A percentile compares a stretch with the other conserved stretches of the same genome.
Evolutionary conservation across 2,113 vertebrate genomes (phyloP).

Genomic region (Meriones unguiculatus): DNA sequence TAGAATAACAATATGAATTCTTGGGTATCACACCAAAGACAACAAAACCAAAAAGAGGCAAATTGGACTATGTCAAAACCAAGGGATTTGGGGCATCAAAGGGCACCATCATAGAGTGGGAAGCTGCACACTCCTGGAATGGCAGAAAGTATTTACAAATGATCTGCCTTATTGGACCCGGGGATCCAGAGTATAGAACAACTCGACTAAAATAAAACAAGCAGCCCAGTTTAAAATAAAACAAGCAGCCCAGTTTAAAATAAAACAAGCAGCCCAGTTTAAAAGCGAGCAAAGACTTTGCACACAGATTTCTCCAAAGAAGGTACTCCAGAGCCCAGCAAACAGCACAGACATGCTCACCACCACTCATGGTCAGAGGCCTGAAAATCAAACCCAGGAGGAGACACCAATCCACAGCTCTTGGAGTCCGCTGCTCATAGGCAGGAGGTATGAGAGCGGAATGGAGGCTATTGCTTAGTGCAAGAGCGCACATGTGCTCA

Average conservation of each 20-base stretch:
- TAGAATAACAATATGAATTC: neutral
- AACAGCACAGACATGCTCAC: neutral
- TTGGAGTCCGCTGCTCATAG: neutral
- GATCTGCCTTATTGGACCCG: neutral
- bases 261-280: neutral
- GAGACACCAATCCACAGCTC: neutral
- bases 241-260: neutral
- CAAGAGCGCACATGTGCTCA: too few species aligned
- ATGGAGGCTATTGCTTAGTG: neutral
- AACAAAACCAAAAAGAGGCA: constrained; percentile 3
- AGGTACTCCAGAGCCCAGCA: neutral
- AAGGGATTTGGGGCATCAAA: neutral
- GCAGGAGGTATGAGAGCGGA: rapidly evolving
- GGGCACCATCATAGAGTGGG: neutral
- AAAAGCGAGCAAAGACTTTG: constrained; percentile 1
- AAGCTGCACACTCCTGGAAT: neutral
- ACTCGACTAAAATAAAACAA: neutral
- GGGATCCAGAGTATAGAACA: neutral
- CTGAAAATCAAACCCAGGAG: neutral
- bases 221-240: neutral
- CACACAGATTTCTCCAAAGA: constrained; percentile 13
- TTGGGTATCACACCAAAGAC: neutral
- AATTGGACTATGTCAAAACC: neutral
- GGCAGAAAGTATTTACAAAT: neutral
- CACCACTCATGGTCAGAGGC: neutral